phyloP scores from a whole-genome alignment of 2,797 vertebrate species.

The Linurgus olivaceus region DNA sequence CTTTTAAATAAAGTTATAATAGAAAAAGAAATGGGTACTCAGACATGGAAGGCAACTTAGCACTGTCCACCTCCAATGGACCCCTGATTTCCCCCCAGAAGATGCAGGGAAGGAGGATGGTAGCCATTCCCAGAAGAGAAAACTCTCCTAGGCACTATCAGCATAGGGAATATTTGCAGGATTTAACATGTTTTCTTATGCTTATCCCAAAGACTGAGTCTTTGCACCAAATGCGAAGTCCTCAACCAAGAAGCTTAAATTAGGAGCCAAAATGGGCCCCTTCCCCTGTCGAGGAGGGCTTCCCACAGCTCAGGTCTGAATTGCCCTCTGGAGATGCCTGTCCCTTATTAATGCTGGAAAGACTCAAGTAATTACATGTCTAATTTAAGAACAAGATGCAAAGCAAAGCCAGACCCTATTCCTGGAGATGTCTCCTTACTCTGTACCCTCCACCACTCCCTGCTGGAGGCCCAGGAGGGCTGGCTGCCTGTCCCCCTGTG shows the following conservation, averaged over 20 bases:
- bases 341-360: background rate
- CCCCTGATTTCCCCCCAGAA: background rate
- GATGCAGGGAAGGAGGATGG: background rate
- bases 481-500: background rate
- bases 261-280: background rate
- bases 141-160: background rate
- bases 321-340: background rate
- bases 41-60: background rate
- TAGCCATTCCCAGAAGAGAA: background rate
- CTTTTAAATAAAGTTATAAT: conserved; percentile 16
- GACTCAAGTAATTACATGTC: rapidly evolving
- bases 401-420: background rate
- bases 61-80: background rate
- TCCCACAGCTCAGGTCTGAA: background rate
- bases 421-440: background rate
- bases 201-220: background rate
- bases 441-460: background rate
- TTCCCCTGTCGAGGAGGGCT: background rate
- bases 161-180: background rate
- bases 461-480: background rate
- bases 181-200: background rate
- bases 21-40: background rate
- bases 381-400: background rate
- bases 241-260: background rate
- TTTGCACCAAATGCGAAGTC: background rate